These are phyloP conservation scores for Peromyscus melanophrys DNA, from an alignment of 2,797 vertebrate species.

Conservation along the genomic window DNA sequence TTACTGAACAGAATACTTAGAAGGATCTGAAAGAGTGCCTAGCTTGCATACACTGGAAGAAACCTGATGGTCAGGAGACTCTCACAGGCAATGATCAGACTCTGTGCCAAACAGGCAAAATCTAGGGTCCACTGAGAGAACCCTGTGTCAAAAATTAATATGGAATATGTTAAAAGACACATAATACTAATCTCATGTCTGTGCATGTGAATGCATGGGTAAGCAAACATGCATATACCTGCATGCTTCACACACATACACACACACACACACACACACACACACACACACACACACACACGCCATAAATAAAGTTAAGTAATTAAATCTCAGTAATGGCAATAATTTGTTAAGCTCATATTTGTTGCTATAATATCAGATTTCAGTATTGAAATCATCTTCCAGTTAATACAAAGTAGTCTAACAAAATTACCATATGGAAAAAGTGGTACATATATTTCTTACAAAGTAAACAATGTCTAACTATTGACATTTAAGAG, in stretches of 20 bases:
- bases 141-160: background rate
- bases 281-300: background rate
- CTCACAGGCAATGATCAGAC: background rate
- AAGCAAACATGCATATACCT: background rate
- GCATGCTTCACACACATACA: background rate
- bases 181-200: background rate
- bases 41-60: background rate
- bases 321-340: background rate
- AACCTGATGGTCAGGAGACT: background rate
- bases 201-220: background rate
- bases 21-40: background rate
- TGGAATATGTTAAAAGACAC: background rate
- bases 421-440: background rate
- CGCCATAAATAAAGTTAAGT: background rate
- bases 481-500: background rate
- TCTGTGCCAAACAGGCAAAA: background rate
- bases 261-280: too few species aligned
- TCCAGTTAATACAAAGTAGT: background rate
- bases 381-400: background rate
- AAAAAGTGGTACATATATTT: background rate
- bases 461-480: background rate
- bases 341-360: background rate
- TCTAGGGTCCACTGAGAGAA: background rate
- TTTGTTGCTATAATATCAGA: background rate
- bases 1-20: background rate